Percentiles rank a stretch among this genome's conserved stretches.
Evolutionary conservation across 2,113 vertebrate species (phyloP).

Genomic region (Salminus brasiliensis): DNA sequence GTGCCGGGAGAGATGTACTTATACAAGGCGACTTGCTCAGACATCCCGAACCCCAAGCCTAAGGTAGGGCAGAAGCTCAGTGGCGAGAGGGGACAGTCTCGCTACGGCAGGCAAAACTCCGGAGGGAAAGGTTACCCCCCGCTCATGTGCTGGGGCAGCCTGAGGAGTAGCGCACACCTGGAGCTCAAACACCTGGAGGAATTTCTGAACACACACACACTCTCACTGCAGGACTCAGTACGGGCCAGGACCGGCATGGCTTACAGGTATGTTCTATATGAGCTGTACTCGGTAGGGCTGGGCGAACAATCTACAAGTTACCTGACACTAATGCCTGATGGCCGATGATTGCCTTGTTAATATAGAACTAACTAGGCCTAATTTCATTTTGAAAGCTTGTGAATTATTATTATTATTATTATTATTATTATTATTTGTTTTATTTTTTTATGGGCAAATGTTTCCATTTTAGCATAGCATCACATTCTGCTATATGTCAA

Average conservation of each 20-base stretch:
- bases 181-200: slow-evolving; percentile 82
- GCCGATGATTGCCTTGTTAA: too few species aligned
- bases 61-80: slow-evolving; percentile 66
- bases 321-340: too few species aligned
- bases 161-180: slow-evolving; percentile 46
- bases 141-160: slow-evolving; percentile 64
- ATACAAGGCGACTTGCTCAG: slow-evolving; percentile 82
- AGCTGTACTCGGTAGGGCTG: not conserved
- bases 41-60: slow-evolving; percentile 81
- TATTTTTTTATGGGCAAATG: too few species aligned
- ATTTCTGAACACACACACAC: slow-evolving; percentile 81
- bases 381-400: too few species aligned
- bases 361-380: too few species aligned
- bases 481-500: too few species aligned
- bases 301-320: not conserved
- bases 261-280: slow-evolving; percentile 85
- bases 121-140: slow-evolving; percentile 53
- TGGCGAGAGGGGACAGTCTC: slow-evolving; percentile 60
- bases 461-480: too few species aligned
- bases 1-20: slow-evolving; percentile 79
- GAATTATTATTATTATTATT: too few species aligned
- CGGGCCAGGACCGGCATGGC: slow-evolving; percentile 79
- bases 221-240: slow-evolving; percentile 79
- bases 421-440: too few species aligned
- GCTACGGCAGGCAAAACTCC: slow-evolving; percentile 42